These are phyloP conservation scores for Ectropis grisescens DNA, from an alignment of 1,140 invertebrate genomes.

Conservation along the genomic window DNA sequence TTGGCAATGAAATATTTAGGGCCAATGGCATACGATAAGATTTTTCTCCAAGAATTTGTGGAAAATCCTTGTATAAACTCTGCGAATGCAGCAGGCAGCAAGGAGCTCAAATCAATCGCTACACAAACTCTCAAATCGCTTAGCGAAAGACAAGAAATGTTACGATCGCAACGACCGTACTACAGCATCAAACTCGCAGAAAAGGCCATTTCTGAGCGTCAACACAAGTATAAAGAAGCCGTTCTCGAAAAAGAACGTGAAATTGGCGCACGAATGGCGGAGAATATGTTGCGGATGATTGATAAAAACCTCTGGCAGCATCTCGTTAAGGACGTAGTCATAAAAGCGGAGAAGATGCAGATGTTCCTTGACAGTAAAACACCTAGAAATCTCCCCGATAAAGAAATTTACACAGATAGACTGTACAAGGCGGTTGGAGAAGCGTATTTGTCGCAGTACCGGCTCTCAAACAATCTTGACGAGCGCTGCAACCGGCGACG, in stretches of 20 bases:
- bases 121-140: conserved; percentile 60
- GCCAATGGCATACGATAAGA: conserved; percentile 68
- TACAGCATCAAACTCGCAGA: conserved; percentile 70
- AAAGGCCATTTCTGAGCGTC: conserved; percentile 54
- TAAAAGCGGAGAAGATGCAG: conserved; percentile 51
- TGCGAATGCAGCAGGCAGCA: conserved; percentile 59
- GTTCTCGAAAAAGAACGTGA: conserved; percentile 53
- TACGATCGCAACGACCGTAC: conserved; percentile 66
- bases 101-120: conserved; percentile 44
- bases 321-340: conserved; percentile 49
- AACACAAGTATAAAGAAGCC: conserved; percentile 53
- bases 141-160: conserved; percentile 63
- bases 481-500: conserved; percentile 50
- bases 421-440: conserved; percentile 52
- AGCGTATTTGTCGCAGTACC: conserved; percentile 43
- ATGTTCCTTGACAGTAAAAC: conserved; percentile 47
- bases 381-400: conserved; percentile 45
- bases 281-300: conserved; percentile 52
- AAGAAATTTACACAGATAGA: conserved; percentile 46
- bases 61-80: conserved; percentile 52
- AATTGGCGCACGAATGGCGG: conserved; percentile 52
- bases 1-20: conserved; percentile 70
- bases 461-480: conserved; percentile 51
- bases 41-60: conserved; percentile 59
- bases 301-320: conserved; percentile 47